Base-by-base conservation (phyloP, 2,113 vertebrate genomes). In the Anarhynchus alexandrinus region DNA sequence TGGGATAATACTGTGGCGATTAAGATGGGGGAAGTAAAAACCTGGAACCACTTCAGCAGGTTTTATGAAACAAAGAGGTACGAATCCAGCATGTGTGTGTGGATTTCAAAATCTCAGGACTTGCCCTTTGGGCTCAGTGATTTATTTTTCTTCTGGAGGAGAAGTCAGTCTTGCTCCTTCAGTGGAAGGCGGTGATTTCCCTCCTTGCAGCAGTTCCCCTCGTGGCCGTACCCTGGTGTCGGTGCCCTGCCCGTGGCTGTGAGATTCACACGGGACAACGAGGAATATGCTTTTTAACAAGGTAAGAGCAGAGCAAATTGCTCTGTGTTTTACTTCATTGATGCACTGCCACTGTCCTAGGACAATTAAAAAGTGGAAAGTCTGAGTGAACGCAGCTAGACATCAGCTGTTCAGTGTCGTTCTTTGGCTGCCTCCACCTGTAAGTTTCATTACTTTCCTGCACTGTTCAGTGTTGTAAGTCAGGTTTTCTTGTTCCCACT, bases 1-100 rank as follows among this genome's bases (percentile, higher is more conserved):
- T 86, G 78, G 66, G 30, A 52, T 95, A 82, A 95, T 85, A 47
- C 59, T 62, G 51, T 69, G 45, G 83, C 49, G 74, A 88, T 90
- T 92, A 82, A 76, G 52, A 82, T 43, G 25, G 47, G 51, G 30
- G 13, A 94, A 62, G 43, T 82, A 42, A 81, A 94, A 89, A 36
- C 19, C 25, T 89, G 66, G 62, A 85, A 79, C 8, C 15, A 65
- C 26, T 91, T 91, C 40, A 86, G 25, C 38, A 66, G n/a, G 13
- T 62, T 89, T 96, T 93, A 26, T 86, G 40, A 67, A 84, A 74
- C 38, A 62, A 74, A 52, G n/a, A 72, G 21, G 3, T 59, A 34
- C 62, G 54, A 82, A 57, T 93, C 38, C 27, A 36, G 54, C 5
- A 5, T 38, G 29, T 27, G 18, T 20, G 10, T 30, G 11, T 20